Evolutionary conservation across 2,888 invertebrate genomes (phyloP), one percentile per base, ranked within the genome.

Genomic region (Coleophora deauratella): DNA sequence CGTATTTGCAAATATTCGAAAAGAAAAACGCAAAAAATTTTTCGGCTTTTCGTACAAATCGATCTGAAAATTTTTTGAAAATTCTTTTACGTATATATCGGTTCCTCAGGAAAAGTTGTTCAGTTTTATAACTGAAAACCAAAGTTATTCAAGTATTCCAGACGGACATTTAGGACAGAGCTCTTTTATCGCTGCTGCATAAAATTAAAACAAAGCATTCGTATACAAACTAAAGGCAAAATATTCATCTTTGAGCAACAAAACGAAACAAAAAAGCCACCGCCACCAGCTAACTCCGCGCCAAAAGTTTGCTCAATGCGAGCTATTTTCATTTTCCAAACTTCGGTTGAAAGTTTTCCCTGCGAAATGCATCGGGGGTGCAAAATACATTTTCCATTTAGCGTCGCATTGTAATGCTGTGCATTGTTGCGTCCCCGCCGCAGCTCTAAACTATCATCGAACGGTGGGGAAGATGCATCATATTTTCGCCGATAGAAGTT

Each of bases 371-470:
- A 21, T 21, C 21, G 21, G 21, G 21, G 21, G 21, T 21, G 21
- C 54, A 48, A 47, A 47, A 60, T 54, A 53, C 57, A 46, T 53
- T 59, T 57, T 55, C 54, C 54, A 52, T 55, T 48, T 47, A 46
- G 32, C n/a, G 13, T 8, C 21, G 48, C 51, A 47, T 45, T 51
- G 49, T 47, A 35, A 4, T 21, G 21, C 21, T 4, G 21, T 6
- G 21, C 21, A 21, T 21, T 21, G 21, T 21, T 21, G 6, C 41
- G 39, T 21, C 44, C 45, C 49, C 48, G 6, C 21, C 21, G 21
- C 21, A 21, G 67, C 55, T 66, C 58, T 57, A 64, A 71, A 71
- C 74, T 74, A 70, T 70, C 21, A 21, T 21, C 6, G 27, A 37
- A 30, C 21, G 21, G 21, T 21, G 6, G 21, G 21, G 6, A 21